Evolutionary conservation across 2,797 vertebrate species (phyloP), one percentile per base, ranked within the genome.

Genomic region (Clarias platycephalus): DNA sequence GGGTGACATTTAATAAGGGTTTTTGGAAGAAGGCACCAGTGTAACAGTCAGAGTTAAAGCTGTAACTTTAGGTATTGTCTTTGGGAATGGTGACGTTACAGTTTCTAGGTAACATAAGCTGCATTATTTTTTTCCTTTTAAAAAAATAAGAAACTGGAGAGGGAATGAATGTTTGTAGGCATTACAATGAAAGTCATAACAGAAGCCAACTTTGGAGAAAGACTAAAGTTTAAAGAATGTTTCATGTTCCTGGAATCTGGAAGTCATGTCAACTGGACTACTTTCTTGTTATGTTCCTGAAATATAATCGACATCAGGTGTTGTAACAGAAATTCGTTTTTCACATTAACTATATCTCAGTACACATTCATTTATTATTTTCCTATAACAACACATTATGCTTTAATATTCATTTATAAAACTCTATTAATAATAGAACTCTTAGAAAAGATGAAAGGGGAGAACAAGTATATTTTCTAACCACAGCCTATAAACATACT

Each of bases 381-480:
- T 26, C 31, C 75, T 22, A 76, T 58, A 62, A 78, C 22, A 16
- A 34, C 58, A 60, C 58, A 44, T 40, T 78, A 24, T 15, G 74
- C 34, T 60, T 77, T 60, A 63, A 62, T 78, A 31, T 6, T 62
- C 62, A 40, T 12, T n/a, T 40, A n/a, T 58, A 2, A 16, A 12
- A 78, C 57, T 60, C 12, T n/a, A 62, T n/a, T 40, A 34, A 49
- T 53, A 63, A 60, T 15, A 28, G 2, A 83, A 53, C 53, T 60
- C 22, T 22, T 63, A 74, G 13, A 76, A 77, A 53, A 77, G 55
- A 3, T 74, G 70, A 72, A 58, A 44, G 78, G 57, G 53, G 40
- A 68, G 82, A 82, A 89, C 85, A 90, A 92, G 88, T 89, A 64
- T 44, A 72, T 80, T 74, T 67, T 81, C 55, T 85, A 79, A 84